phyloP scores from a whole-genome alignment of 2,888 invertebrate species.

The Himalopsyche tibetana region DNA sequence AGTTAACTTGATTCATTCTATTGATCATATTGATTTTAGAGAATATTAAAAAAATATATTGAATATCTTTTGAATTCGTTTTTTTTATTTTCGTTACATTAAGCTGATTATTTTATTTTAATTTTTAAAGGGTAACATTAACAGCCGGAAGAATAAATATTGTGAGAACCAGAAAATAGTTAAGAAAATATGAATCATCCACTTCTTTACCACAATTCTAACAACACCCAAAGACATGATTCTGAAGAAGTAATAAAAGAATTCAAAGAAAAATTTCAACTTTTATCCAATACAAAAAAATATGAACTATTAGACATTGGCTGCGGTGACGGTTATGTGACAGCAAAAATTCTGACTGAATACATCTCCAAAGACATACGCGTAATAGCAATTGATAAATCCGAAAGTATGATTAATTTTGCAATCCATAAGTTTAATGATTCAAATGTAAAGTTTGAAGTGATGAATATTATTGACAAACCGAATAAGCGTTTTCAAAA shows the following conservation, averaged over 20 bases:
- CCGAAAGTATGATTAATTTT: background rate
- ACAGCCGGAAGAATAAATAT: no score
- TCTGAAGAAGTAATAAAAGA: background rate
- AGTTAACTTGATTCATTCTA: no score
- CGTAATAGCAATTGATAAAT: background rate
- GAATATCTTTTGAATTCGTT: no score
- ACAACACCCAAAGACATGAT: background rate
- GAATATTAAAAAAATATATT: no score
- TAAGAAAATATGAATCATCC: background rate
- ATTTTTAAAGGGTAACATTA: no score
- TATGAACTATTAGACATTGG: background rate
- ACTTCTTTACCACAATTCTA: background rate
- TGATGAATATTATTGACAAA: background rate
- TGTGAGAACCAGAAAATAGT: no score
- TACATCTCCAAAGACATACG: background rate
- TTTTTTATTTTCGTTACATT: no score
- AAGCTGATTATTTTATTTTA: no score
- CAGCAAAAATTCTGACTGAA: background rate
- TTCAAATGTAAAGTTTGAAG: background rate
- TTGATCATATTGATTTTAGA: no score
- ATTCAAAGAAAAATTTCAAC: background rate
- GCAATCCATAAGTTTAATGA: background rate
- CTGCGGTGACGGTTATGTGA: constrained; percentile 9
- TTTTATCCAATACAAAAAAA: background rate
- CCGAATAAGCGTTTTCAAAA: background rate